phyloP scores from a whole-genome alignment of 2,113 vertebrate genomes.

The Turnix velox region DNA sequence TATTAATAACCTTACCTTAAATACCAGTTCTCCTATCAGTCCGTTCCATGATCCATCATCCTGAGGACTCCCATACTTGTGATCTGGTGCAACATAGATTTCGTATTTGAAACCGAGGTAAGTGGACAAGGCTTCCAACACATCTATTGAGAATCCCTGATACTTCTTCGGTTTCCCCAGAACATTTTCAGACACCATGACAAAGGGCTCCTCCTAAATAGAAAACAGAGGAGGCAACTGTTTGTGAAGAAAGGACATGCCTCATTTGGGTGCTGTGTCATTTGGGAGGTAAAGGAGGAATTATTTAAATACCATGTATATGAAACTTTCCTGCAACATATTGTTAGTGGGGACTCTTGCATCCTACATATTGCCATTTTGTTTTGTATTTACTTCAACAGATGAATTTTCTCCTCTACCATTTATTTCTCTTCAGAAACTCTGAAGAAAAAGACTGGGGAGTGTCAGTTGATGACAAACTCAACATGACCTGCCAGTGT shows the following conservation, averaged over 20 bases:
- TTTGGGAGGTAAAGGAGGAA: not conserved
- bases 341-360: not conserved
- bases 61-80: slow-evolving; percentile 94
- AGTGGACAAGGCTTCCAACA: slow-evolving; percentile 92
- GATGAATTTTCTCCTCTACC: not conserved
- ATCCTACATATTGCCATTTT: not conserved
- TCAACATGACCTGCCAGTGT: too few relatives aligned
- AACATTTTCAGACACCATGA: slow-evolving; percentile 99
- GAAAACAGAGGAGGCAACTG: not conserved
- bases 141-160: slow-evolving; percentile 95
- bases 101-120: slow-evolving; percentile 98
- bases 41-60: slow-evolving; percentile 95
- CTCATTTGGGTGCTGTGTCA: not conserved
- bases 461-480: too few relatives aligned
- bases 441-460: too few relatives aligned
- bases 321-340: not conserved
- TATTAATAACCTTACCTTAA: slow-evolving; percentile 83
- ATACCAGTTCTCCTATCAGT: slow-evolving; percentile 92
- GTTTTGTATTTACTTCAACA: not conserved
- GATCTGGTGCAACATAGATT: slow-evolving; percentile 94
- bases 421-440: too few relatives aligned
- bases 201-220: slow-evolving; percentile 94
- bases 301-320: not conserved
- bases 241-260: not conserved
- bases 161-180: slow-evolving; percentile 98